Percentiles rank a stretch among this genome's conserved stretches.
These are phyloP conservation scores for Characodon lateralis DNA, from an alignment of 2,797 vertebrate species.

Conservation along the genomic window DNA sequence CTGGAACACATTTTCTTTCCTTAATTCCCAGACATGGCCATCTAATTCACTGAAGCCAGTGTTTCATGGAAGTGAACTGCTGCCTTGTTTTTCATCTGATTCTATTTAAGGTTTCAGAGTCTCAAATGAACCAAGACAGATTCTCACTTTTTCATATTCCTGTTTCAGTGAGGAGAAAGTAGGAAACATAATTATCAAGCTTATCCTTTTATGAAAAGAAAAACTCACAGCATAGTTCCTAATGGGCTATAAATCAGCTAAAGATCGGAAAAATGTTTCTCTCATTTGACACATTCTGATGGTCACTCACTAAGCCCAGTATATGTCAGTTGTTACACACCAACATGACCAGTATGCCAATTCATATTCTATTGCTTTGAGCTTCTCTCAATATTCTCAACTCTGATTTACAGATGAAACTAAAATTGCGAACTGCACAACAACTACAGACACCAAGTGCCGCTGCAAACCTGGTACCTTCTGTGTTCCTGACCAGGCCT, in stretches of 20 bases:
- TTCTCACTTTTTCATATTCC: slow-evolving; percentile 30
- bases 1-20: background rate
- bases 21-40: background rate
- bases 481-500: slow-evolving; percentile 83
- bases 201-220: background rate
- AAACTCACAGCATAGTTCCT: slow-evolving; percentile 8
- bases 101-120: background rate
- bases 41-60: slow-evolving; percentile 14
- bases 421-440: slow-evolving; percentile 67
- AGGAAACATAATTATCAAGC: slow-evolving; percentile 25
- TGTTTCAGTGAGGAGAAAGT: slow-evolving; percentile 23
- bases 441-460: slow-evolving; percentile 76
- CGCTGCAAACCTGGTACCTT: slow-evolving; percentile 76
- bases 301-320: slow-evolving; percentile 4
- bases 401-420: slow-evolving; percentile 74
- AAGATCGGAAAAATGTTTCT: slow-evolving; percentile 2
- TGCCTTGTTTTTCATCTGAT: slow-evolving; percentile 17
- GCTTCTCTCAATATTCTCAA: background rate
- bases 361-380: no score
- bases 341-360: background rate
- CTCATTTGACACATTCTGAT: background rate
- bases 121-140: background rate
- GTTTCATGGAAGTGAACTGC: slow-evolving; percentile 10
- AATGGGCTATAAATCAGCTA: background rate
- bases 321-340: background rate